phyloP scores from a whole-genome alignment of 2,888 invertebrate genomes.

The Malachius bipustulatus region DNA sequence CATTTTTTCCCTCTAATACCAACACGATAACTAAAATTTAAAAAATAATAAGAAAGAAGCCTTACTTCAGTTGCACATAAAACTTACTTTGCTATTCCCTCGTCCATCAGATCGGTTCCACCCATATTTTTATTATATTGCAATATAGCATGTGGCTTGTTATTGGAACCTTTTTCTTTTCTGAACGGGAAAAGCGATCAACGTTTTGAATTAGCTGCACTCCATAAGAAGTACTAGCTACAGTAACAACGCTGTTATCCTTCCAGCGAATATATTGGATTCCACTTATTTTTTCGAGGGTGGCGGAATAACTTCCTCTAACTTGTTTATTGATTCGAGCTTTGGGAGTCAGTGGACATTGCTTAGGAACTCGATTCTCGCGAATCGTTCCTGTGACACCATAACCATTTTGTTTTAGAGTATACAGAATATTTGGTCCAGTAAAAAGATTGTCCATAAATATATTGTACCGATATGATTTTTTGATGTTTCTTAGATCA shows the following conservation, averaged over 20 bases:
- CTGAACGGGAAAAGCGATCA: background rate
- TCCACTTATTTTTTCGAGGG: background rate
- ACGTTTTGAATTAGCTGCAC: background rate
- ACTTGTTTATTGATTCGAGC: background rate
- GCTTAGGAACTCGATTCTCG: background rate
- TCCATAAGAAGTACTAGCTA: background rate
- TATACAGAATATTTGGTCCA: too few species aligned
- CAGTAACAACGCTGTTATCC: background rate
- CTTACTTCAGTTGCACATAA: too few species aligned
- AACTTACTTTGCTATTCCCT: too few species aligned
- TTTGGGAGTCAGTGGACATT: background rate
- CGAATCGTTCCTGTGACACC: background rate
- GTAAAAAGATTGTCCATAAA: background rate
- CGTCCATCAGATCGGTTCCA: slow-evolving; percentile 1
- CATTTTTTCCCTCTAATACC: too few species aligned
- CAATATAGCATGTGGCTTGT: background rate
- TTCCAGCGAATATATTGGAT: background rate
- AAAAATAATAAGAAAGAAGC: too few species aligned
- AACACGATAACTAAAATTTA: too few species aligned
- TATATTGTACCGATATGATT: background rate
- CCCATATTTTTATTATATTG: background rate
- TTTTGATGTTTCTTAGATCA: background rate
- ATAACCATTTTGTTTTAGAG: background rate
- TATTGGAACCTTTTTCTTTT: slow-evolving; percentile 1
- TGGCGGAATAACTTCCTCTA: background rate